phyloP scores from a whole-genome alignment of 1,140 invertebrate species.

The Chironomus striatipennis region DNA sequence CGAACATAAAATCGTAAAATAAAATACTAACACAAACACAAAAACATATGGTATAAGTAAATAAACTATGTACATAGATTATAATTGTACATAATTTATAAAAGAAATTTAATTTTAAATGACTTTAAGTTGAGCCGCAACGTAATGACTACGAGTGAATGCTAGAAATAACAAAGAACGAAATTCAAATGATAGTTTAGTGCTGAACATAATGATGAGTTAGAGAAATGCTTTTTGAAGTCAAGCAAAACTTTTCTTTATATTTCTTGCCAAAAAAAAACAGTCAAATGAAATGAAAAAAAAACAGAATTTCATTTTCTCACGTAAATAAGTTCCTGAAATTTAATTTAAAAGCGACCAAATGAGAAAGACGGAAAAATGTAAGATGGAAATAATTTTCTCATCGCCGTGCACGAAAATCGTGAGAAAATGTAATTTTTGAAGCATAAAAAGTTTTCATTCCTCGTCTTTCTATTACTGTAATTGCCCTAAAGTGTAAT shows the following conservation, averaged over 20 bases:
- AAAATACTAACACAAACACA: too few species aligned
- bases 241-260: too few species aligned
- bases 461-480: not conserved
- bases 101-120: constrained; percentile 4
- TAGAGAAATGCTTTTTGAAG: too few species aligned
- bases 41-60: not conserved
- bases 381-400: not conserved
- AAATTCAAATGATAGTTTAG: too few species aligned
- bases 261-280: not conserved
- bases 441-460: not conserved
- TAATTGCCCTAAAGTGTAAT: too few species aligned
- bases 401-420: not conserved
- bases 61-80: not conserved
- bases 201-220: too few species aligned
- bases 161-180: too few species aligned
- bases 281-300: not conserved
- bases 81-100: not conserved
- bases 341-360: not conserved
- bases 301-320: not conserved
- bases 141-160: not conserved
- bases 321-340: not conserved
- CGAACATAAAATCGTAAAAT: too few species aligned
- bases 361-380: not conserved
- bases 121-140: not conserved
- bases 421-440: not conserved